Evolutionary conservation across 1,140 invertebrate genomes (phyloP).

Genomic region (Drosophila pachea): DNA sequence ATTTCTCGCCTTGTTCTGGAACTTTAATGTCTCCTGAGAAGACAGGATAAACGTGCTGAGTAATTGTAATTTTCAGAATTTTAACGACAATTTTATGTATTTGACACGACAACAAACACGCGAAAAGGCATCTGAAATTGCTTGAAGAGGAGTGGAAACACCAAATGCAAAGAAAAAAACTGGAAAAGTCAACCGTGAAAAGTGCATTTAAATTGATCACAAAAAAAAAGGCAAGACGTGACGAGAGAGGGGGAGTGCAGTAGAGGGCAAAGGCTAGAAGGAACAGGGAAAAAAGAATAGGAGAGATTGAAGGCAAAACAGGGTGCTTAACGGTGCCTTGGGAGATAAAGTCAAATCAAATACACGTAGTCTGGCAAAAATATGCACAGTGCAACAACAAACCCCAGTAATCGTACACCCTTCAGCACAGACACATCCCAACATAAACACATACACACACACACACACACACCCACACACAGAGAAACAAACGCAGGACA

Average conservation of each 20-base stretch:
- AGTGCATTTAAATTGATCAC: slow-evolving; percentile 54
- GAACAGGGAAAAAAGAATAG: no score
- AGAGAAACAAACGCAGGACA: slow-evolving; percentile 35
- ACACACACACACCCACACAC: slow-evolving; percentile 22
- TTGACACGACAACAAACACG: slow-evolving; percentile 49
- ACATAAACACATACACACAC: slow-evolving; percentile 8
- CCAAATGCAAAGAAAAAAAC: background rate
- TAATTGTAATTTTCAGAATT: slow-evolving; percentile 21
- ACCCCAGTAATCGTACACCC: slow-evolving; percentile 18
- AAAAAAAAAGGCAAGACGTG: background rate
- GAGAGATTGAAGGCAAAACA: no score
- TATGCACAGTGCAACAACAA: slow-evolving; percentile 54
- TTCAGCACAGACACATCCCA: slow-evolving; percentile 19
- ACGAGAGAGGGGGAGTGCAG: no score
- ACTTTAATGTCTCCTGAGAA: background rate
- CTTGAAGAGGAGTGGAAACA: slow-evolving; percentile 5
- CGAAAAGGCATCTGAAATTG: slow-evolving; percentile 40
- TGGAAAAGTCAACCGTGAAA: slow-evolving; percentile 28
- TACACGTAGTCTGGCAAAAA: slow-evolving; percentile 39
- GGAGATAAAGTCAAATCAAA: slow-evolving; percentile 56
- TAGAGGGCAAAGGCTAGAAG: no score
- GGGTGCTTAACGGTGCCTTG: slow-evolving; percentile 5
- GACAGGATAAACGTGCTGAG: slow-evolving; percentile 26
- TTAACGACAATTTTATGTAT: slow-evolving; percentile 55
- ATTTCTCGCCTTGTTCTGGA: no score